Conservation (phyloP, 2,797 vertebrate species). For the Hafferia zeledoni region DNA sequence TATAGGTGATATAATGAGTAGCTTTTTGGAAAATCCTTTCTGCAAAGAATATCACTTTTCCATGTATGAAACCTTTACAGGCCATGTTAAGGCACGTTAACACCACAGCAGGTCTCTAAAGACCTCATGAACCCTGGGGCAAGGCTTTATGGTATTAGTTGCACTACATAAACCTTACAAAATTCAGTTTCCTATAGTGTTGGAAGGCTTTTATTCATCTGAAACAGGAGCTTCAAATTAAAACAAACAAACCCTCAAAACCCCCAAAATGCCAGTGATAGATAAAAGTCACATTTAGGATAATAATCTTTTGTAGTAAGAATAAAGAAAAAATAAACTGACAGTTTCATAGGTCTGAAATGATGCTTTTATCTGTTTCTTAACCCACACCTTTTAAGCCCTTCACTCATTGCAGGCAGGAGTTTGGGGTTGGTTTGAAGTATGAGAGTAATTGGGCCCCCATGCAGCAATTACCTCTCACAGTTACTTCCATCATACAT, state of each 20-base stretch:
- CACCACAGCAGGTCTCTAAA: background rate
- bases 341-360: background rate
- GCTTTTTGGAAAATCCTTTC: background rate
- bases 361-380: background rate
- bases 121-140: background rate
- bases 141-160: background rate
- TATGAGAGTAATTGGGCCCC: background rate
- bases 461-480: constrained; percentile 12
- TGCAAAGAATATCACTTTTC: background rate
- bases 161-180: background rate
- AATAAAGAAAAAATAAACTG: background rate
- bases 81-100: background rate
- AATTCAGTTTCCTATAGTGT: background rate
- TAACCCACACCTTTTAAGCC: background rate
- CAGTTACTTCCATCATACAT: background rate
- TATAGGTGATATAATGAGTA: background rate
- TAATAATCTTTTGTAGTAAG: background rate
- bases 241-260: background rate
- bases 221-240: background rate
- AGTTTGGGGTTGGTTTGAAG: constrained; percentile 10
- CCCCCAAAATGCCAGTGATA: background rate
- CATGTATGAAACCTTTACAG: background rate
- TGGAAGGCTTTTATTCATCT: background rate
- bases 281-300: background rate
- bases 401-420: background rate